Evolutionary conservation across 2,888 invertebrate species (phyloP).

Genomic region (Rhagium mordax): DNA sequence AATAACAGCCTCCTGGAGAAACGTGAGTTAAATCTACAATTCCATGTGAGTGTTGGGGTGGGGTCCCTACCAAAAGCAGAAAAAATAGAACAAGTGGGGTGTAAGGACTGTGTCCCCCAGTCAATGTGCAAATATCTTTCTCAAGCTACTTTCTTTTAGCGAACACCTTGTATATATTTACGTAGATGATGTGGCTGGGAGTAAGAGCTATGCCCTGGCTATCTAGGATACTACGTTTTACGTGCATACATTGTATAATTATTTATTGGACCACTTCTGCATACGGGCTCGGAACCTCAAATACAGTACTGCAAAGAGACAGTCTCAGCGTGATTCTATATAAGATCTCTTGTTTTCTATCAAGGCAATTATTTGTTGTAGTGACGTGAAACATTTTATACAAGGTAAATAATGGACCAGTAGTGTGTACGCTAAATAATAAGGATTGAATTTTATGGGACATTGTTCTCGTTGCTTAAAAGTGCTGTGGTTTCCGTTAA

Average conservation of each 20-base stretch:
- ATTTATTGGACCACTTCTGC: neutral
- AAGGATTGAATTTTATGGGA: neutral
- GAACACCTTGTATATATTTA: too few species aligned
- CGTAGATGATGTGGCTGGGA: too few species aligned
- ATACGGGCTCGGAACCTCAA: neutral
- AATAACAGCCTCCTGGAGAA: too few species aligned
- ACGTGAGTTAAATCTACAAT: too few species aligned
- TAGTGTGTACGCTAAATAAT: neutral
- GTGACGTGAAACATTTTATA: constrained; percentile 55
- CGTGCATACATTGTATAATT: neutral
- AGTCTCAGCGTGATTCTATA: constrained; percentile 53
- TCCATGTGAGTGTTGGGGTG: too few species aligned
- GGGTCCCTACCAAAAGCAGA: too few species aligned
- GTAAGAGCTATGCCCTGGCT: too few species aligned
- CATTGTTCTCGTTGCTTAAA: neutral
- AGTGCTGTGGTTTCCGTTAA: constrained; percentile 14
- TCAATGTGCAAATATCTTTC: too few species aligned
- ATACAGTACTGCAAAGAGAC: constrained; percentile 38
- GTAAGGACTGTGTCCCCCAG: too few species aligned
- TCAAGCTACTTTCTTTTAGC: too few species aligned
- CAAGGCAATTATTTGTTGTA: constrained; percentile 60
- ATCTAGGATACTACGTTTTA: too few species aligned
- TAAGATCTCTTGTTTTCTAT: constrained; percentile 59
- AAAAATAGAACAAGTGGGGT: too few species aligned
- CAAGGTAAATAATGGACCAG: constrained; percentile 52